Conservation (phyloP, 2,797 vertebrate genomes). For the Sebastes diploproa region DNA sequence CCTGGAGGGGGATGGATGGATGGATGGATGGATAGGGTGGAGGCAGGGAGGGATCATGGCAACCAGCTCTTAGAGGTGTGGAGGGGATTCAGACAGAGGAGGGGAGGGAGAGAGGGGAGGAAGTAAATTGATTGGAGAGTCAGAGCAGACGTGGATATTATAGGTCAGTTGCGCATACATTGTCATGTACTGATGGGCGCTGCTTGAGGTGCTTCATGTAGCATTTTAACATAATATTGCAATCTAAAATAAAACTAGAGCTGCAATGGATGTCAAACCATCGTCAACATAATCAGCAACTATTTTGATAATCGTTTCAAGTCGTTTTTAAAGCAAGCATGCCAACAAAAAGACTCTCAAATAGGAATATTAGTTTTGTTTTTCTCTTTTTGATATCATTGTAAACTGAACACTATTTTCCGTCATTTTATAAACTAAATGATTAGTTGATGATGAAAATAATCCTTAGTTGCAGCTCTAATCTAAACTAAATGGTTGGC, state of each 20-base stretch:
- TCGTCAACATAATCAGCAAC: neutral
- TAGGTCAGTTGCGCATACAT: neutral
- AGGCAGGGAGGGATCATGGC: conserved; percentile 14
- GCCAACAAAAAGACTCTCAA: neutral
- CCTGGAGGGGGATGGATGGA: conserved; percentile 36
- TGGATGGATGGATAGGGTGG: conserved; percentile 11
- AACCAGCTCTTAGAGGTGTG: conserved; percentile 33
- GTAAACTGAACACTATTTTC: neutral
- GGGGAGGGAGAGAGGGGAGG: conserved; percentile 10
- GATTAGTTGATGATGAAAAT: neutral
- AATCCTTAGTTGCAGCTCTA: neutral
- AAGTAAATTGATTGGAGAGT: conserved; percentile 24
- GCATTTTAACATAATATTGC: neutral
- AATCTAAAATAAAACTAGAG: neutral
- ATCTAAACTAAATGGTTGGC: neutral
- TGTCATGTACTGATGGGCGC: neutral
- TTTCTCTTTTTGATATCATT: neutral
- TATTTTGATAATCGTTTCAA: neutral
- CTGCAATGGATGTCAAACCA: neutral
- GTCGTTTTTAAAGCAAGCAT: neutral
- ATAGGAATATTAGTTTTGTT: neutral
- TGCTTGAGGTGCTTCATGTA: neutral
- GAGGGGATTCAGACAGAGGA: conserved; percentile 36
- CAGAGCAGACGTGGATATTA: conserved; percentile 12
- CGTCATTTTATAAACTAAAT: neutral